Conservation (phyloP, 2,113 vertebrate species). For the Pseudonaja textilis region DNA sequence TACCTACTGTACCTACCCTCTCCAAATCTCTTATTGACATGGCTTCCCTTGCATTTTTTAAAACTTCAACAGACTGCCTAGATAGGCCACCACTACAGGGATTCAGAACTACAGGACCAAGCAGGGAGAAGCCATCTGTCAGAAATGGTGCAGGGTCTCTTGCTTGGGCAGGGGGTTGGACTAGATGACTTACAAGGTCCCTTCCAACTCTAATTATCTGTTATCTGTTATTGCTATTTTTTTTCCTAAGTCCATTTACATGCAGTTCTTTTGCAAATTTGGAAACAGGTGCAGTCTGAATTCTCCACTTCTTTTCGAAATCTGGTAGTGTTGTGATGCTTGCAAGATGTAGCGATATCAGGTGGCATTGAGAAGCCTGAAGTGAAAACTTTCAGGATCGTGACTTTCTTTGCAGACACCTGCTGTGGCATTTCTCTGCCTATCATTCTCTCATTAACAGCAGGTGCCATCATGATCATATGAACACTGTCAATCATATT, state of each 20-base stretch:
- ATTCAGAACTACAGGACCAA: no score
- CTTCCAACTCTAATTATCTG: no score
- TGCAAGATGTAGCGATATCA: constrained; percentile 68
- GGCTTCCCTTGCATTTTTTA: no score
- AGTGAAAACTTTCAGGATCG: constrained; percentile 64
- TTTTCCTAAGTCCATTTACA: neutral
- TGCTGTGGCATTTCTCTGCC: constrained; percentile 65
- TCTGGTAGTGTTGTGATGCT: constrained; percentile 72
- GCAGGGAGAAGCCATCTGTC: no score
- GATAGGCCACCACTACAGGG: no score
- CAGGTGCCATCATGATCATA: constrained; percentile 70
- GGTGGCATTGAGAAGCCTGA: constrained; percentile 65
- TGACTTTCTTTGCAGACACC: constrained; percentile 73
- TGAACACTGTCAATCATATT: constrained; percentile 70
- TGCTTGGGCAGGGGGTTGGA: no score
- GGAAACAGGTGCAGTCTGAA: neutral
- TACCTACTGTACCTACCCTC: no score
- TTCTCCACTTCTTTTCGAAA: constrained; percentile 52
- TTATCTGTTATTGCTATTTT: neutral
- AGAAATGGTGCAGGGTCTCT: no score
- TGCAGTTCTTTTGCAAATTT: neutral
- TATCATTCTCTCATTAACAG: constrained; percentile 71
- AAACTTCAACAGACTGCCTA: no score
- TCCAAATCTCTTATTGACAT: no score
- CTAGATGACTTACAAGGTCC: no score